Base-by-base conservation (phyloP, 2,113 vertebrate genomes). In the Grammomys surdaster region DNA sequence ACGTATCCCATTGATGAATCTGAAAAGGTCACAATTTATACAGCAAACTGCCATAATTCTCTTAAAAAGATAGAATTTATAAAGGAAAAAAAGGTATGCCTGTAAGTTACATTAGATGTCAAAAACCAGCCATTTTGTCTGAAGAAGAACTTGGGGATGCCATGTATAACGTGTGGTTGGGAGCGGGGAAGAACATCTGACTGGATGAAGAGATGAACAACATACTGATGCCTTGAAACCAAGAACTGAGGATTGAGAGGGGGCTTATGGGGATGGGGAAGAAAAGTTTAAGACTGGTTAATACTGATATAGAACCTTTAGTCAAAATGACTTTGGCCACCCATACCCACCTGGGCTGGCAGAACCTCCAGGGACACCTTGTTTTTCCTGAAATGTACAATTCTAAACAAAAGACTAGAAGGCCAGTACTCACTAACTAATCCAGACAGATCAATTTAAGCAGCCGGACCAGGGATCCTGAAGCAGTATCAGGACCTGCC, bases 381-480 rank as follows among this genome's bases (percentile, higher is more conserved):
- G 33, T 96, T 82, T 98, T 97, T 95, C 97, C 98, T 98, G 97
- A 98, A 98, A 89, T 51, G 80, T 91, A 98, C 97, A 97, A 76
- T 96, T 90, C 54, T 95, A 94, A 92, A 54, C 88, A 93, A 95
- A 98, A 95, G 89, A 75, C 96, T 95, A 97, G 98, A 96, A 95
- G 94, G 84, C 96, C 78, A 94, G 97, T 94, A 97, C 98, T 98
- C 96, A 97, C 97, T 92, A 96, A 82, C 97, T 98, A 97, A 97
- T 93, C 96, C 98, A 98, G 98, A 98, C 98, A 98, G 98, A 98
- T 99, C 98, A 98, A 98, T 99, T 99, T 98, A 97, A 67, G 22
- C 78, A 95, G 96, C 60, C 80, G 91, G 94, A 65, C 77, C 84
- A 97, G 93, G 88, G 88, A 97, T 84, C 88, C 87, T 36, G 82